Conservation (phyloP, 2,113 vertebrate species). For the Trematocara stigmaticum region DNA sequence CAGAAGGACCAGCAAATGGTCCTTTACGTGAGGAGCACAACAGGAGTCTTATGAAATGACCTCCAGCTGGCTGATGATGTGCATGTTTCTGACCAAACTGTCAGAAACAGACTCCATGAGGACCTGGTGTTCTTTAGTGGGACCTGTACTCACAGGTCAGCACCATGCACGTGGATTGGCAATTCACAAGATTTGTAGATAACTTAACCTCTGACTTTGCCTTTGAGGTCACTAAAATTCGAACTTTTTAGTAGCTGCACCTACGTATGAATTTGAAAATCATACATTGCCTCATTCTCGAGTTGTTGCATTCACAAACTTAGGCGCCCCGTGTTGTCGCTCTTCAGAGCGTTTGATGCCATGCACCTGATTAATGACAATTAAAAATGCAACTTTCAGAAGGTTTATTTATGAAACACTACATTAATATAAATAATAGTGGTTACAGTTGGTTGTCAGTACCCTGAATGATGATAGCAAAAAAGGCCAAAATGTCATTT, state of each 20-base stretch:
- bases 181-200: neutral
- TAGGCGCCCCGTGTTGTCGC: neutral
- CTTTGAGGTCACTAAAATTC: neutral
- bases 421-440: conserved; percentile 66
- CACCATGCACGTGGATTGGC: neutral
- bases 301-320: neutral
- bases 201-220: neutral
- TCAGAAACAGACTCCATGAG: neutral
- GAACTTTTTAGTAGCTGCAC: neutral
- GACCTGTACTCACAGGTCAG: neutral
- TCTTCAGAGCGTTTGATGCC: neutral
- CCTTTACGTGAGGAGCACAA: neutral
- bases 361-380: neutral
- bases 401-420: conserved; percentile 66
- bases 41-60: neutral
- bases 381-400: neutral
- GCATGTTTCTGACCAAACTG: neutral
- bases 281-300: neutral
- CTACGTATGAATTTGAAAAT: neutral
- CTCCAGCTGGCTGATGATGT: neutral
- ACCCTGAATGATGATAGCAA: conserved; percentile 54
- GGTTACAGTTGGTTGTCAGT: conserved; percentile 69
- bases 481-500: conserved; percentile 24
- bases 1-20: neutral
- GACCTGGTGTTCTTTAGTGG: neutral